phyloP scores from a whole-genome alignment of 2,113 vertebrate genomes.

The Percina caprodes region DNA sequence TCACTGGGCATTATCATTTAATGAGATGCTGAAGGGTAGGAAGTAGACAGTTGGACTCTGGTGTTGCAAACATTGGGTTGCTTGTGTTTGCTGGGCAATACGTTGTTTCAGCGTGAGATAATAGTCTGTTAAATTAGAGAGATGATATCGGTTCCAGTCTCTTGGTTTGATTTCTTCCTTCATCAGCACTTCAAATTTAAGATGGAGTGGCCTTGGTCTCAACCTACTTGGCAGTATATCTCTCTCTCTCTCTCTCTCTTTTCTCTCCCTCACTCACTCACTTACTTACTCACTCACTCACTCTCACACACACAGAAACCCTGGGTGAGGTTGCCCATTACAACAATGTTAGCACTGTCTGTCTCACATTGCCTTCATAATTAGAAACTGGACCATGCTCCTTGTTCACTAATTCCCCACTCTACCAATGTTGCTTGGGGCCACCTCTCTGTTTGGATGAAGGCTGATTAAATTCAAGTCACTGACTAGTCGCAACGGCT shows the following conservation, averaged over 20 bases:
- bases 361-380: conserved; percentile 64
- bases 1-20: no score
- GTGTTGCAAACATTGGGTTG: conserved; percentile 16
- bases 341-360: conserved; percentile 77
- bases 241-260: neutral
- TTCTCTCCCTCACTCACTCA: conserved; percentile 2
- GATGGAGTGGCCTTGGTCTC: conserved; percentile 32
- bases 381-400: conserved; percentile 77
- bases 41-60: neutral
- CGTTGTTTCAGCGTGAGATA: conserved; percentile 35
- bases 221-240: conserved; percentile 23
- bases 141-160: conserved; percentile 37
- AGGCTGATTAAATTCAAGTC: conserved; percentile 81
- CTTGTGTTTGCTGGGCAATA: conserved; percentile 13
- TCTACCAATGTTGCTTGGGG: conserved; percentile 66
- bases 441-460: conserved; percentile 69
- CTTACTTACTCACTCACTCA: conserved; percentile 3
- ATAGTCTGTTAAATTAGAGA: conserved; percentile 46
- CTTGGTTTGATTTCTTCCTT: conserved; percentile 47
- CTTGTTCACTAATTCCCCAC: conserved; percentile 65
- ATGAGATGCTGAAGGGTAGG: neutral
- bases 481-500: conserved; percentile 56
- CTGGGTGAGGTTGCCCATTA: conserved; percentile 61
- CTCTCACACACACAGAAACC: conserved; percentile 1
- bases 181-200: conserved; percentile 50